Evolutionary conservation across 2,888 invertebrate genomes (phyloP), one percentile per base, ranked within the genome.

Genomic region (Herminia tarsipennalis): DNA sequence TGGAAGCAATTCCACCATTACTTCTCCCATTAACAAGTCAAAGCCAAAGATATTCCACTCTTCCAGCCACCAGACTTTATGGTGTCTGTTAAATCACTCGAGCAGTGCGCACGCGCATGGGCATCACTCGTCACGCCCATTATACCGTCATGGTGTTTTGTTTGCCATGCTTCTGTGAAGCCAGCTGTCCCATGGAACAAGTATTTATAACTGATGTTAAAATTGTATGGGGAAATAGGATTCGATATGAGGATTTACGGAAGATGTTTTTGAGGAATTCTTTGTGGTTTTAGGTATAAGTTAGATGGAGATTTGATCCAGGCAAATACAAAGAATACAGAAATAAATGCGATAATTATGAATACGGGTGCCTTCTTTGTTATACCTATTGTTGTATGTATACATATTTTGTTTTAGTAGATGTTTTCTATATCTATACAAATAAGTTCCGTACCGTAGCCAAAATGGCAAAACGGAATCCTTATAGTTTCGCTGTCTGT

Each of bases 41-140:
- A 22, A 34, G 13, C 14, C 22, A 24, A 12, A 22, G 21, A 29
- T 17, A 35, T 35, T 17, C 9, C 10, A 10, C 8, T 27, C 36
- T 39, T 55, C 33, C 49, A 28, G 25, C 16, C 16, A 42, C 37
- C 28, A 50, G 47, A 33, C 32, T 43, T 54, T 45, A 69, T 50
- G 53, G 56, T 54, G 46, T 61, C 71, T 75, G 74, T 66, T 71
- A 58, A 59, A 69, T 66, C 65, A 64, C 55, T 76, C 55, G 57
- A 49, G 44, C 35, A 52, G 45, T 42, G 43, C 47, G 10, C 44
- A 28, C 41, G 43, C 47, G 10, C 44, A 28, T 46, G 21, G 47
- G 32, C 45, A 46, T 63, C 68, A 57, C 37, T 76, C 76, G 70
- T 64, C 75, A 66, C 65, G 62, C 56, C 61, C 61, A 69, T 77